Evolutionary conservation across 2,888 invertebrate species (phyloP).

Genomic region (Unio delphinus): DNA sequence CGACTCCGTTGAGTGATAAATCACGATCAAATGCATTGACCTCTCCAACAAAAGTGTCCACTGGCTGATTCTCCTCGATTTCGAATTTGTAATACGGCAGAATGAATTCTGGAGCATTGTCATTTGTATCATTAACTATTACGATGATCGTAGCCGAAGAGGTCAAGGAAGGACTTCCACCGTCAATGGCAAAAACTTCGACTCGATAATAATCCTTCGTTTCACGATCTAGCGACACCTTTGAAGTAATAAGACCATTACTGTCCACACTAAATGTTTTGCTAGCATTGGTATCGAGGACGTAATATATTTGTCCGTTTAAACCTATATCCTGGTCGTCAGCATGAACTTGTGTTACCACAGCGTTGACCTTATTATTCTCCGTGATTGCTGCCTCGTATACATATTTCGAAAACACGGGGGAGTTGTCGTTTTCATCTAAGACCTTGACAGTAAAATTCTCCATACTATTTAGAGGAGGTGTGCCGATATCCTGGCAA

Average conservation of each 20-base stretch:
- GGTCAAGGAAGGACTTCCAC: constrained; percentile 45
- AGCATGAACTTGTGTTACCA: constrained; percentile 55
- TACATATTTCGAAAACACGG: constrained; percentile 45
- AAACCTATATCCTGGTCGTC: constrained; percentile 52
- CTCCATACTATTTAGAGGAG: constrained; percentile 47
- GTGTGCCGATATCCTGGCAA: constrained; percentile 62
- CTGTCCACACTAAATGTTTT: constrained; percentile 46
- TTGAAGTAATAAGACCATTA: constrained; percentile 49
- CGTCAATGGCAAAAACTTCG: constrained; percentile 51
- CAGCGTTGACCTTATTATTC: constrained; percentile 56
- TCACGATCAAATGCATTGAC: constrained; percentile 52
- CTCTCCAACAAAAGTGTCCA: constrained; percentile 37
- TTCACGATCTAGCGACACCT: constrained; percentile 55
- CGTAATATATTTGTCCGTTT: constrained; percentile 50
- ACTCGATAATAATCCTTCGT: constrained; percentile 40
- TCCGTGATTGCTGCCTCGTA: constrained; percentile 54
- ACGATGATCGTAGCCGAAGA: constrained; percentile 46
- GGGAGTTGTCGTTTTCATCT: constrained; percentile 66
- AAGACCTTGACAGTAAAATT: constrained; percentile 55
- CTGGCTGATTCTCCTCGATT: constrained; percentile 47
- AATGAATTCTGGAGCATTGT: constrained; percentile 51
- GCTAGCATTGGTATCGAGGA: constrained; percentile 42
- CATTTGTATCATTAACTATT: constrained; percentile 53
- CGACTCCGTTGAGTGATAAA: constrained; percentile 46
- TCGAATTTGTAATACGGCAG: constrained; percentile 42